A percentile compares a stretch with the other conserved stretches of the same genome.
Conservation (phyloP, 1,140 invertebrate genomes). For the Drosophila varians region DNA sequence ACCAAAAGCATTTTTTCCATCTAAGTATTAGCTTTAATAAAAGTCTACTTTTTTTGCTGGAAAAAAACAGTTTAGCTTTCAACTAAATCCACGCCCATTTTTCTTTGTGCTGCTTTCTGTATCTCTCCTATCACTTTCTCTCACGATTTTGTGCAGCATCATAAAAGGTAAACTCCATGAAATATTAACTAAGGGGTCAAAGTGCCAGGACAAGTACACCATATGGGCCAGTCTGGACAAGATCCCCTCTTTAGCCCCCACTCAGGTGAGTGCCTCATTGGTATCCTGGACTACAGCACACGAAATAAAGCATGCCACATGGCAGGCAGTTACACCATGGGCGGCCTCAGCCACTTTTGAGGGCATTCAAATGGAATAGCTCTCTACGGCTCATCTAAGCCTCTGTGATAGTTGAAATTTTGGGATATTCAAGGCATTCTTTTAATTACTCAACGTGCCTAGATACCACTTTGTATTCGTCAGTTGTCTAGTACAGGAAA, state of each 20-base stretch:
- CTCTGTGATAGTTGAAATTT: neutral
- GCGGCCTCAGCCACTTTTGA: constrained; percentile 17
- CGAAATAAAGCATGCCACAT: constrained; percentile 36
- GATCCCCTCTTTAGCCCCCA: neutral
- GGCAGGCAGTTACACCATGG: constrained; percentile 22
- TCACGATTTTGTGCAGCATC: neutral
- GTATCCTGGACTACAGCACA: constrained; percentile 1
- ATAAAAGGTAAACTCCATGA: constrained; percentile 31
- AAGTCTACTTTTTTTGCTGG: constrained; percentile 12
- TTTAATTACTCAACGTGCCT: constrained; percentile 24
- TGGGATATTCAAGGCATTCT: constrained; percentile 3
- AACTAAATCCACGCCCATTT: constrained; percentile 34
- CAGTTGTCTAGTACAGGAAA: constrained; percentile 1
- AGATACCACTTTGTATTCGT: neutral
- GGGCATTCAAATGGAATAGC: constrained; percentile 20
- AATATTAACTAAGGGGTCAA: constrained; percentile 50
- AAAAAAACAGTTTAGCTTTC: constrained; percentile 1
- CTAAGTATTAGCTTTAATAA: constrained; percentile 14
- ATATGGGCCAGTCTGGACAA: constrained; percentile 33
- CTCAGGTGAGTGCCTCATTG: constrained; percentile 37
- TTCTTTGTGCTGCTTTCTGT: constrained; percentile 2
- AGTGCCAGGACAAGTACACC: constrained; percentile 29
- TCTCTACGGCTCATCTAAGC: constrained; percentile 2
- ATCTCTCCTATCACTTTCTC: constrained; percentile 1
- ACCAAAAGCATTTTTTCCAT: neutral